These are phyloP conservation scores for Pao palembangensis DNA, from an alignment of 2,113 vertebrate species.

Conservation along the genomic window DNA sequence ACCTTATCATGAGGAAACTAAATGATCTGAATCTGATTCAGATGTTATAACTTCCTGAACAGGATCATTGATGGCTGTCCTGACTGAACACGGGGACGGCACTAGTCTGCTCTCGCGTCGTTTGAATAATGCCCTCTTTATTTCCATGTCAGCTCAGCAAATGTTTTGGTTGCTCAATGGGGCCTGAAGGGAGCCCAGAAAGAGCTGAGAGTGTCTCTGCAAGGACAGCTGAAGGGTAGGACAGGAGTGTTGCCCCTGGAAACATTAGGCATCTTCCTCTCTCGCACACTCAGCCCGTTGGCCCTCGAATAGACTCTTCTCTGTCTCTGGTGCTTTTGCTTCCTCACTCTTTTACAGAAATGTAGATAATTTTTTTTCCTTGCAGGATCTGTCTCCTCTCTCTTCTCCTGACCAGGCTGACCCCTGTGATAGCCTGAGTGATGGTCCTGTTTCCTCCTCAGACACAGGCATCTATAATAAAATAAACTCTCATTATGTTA, in stretches of 20 bases:
- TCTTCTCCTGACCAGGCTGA: conserved; percentile 22
- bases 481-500: conserved; percentile 38
- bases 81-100: no score
- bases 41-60: no score
- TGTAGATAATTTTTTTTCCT: conserved; percentile 41
- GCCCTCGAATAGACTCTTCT: conserved; percentile 21
- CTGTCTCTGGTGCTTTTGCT: conserved; percentile 10
- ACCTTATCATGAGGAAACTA: no score
- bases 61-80: no score
- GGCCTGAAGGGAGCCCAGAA: conserved; percentile 32
- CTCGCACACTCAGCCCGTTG: conserved; percentile 25
- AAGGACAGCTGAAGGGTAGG: conserved; percentile 57
- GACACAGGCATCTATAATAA: conserved; percentile 34
- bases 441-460: conserved; percentile 26
- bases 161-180: conserved; percentile 9
- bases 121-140: conserved; percentile 27
- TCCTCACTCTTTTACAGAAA: conserved; percentile 9
- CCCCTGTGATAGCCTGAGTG: conserved; percentile 22
- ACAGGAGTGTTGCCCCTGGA: conserved; percentile 38
- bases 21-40: no score
- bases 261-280: conserved; percentile 50
- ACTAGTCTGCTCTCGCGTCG: neutral
- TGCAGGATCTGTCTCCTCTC: conserved; percentile 32
- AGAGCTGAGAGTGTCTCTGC: conserved; percentile 29
- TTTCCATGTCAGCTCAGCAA: conserved; percentile 18